Evolutionary conservation across 2,113 vertebrate genomes (phyloP), one percentile per base, ranked within the genome.

Genomic region (Onychostoma macrolepis): DNA sequence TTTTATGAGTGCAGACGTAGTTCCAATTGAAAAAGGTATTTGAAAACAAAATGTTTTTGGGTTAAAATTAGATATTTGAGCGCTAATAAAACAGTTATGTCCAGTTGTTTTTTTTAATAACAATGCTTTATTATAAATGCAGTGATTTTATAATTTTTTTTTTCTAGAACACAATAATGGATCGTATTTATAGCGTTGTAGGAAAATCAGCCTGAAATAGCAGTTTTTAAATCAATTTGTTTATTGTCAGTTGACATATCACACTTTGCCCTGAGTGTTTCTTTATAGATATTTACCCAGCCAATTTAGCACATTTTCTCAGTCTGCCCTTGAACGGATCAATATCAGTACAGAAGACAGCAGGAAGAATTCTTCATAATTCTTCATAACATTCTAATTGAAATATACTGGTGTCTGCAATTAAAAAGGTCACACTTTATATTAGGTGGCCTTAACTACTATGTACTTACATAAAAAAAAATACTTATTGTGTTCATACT

Each of bases 271-370:
- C 28, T 84, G 88, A 80, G 90, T 76, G 71, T 90, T 78, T 36
- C 71, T 86, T 26, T 63, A 80, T 85, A 71, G 61, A 86, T 89
- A 50, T 88, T 87, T 87, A 87, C 75, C 67, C 78, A 80, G 67
- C 56, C 75, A 86, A 50, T 83, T 90, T 88, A 80, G 85, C 80
- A 58, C 6, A 79, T 81, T 87, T 91, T 86, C 56, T 86, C 80
- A 87, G 85, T 84, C 87, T 90, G 85, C 86, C 84, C 85, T 88
- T 75, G 75, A 76, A 28, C 9, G 28, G 83, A 92, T 94, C 92
- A 89, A 92, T 94, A 90, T 84, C 45, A 28, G n/a, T 76, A 33
- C 82, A 74, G 65, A 63, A 84, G 41, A 75, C 63, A 87, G 45
- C 17, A 3, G 33, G 30, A 76, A 83, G 72, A 65, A 65, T 10